phyloP scores from a whole-genome alignment of 2,888 invertebrate species.

The Rhingia rostrata region DNA sequence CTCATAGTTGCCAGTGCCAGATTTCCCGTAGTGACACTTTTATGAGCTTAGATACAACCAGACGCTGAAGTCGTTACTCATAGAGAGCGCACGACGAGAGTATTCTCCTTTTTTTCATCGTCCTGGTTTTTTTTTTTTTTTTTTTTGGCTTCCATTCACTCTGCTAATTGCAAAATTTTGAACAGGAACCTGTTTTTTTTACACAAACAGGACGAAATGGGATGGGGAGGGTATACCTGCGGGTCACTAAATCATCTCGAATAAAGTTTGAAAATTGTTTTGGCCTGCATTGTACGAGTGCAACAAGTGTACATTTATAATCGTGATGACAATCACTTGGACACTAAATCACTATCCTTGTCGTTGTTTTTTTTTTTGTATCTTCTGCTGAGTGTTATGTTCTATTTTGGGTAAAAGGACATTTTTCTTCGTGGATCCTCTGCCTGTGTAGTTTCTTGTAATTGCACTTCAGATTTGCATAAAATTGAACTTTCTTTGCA shows the following conservation, averaged over 20 bases:
- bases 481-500: slow-evolving; percentile 55
- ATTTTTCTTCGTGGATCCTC: slow-evolving; percentile 1
- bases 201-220: slow-evolving; percentile 11
- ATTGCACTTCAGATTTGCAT: slow-evolving; percentile 73
- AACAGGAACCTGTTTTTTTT: slow-evolving; percentile 12
- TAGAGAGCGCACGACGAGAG: slow-evolving; percentile 11
- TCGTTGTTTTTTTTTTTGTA: background rate
- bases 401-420: slow-evolving; percentile 25
- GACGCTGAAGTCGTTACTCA: slow-evolving; percentile 24
- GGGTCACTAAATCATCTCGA: slow-evolving; percentile 51
- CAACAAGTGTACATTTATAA: slow-evolving; percentile 69
- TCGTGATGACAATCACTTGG: slow-evolving; percentile 71
- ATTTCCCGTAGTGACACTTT: slow-evolving; percentile 40
- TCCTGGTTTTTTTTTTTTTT: background rate
- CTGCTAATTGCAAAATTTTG: slow-evolving; percentile 50
- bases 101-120: slow-evolving; percentile 15
- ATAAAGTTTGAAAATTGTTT: slow-evolving; percentile 35
- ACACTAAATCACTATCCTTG: slow-evolving; percentile 57
- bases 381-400: background rate
- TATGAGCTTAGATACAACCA: slow-evolving; percentile 31
- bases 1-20: slow-evolving; percentile 21
- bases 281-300: slow-evolving; percentile 31
- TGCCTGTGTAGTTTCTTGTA: slow-evolving; percentile 49
- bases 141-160: slow-evolving; percentile 56
- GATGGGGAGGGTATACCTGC: background rate